Evolutionary conservation across 2,797 vertebrate species (phyloP), one percentile per base, ranked within the genome.

Genomic region (Otus scops): DNA sequence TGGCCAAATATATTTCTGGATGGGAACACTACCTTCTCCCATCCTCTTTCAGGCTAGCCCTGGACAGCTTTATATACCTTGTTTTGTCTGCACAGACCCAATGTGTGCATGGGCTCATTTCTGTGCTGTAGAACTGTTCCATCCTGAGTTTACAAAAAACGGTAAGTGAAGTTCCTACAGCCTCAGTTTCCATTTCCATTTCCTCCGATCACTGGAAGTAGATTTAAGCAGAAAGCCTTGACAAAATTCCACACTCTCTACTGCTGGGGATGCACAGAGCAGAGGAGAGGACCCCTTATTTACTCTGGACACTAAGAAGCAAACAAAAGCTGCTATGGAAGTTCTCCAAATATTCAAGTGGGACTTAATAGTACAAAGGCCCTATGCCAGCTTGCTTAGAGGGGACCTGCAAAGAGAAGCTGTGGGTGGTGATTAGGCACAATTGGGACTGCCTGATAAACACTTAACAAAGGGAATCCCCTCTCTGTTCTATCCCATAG

Each of bases 241-340:
- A 5, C 19, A 23, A 41, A 38, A 15, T 28, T 67, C 17, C 48
- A 23, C 27, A 2, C 54, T 38, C 57, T 53, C 30, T 73, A 48
- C 70, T 43, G 71, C 32, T 24, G 34, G 28, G 61, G 24, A 1
- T 27, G 68, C 5, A 6, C 11, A 36, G 85, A 50, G 56, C 69
- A 48, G 34, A 32, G 43, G 30, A 81, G 51, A 69, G 51, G 43
- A 85, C 36, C 39, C 60, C 60, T 51, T 43, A 1, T 68, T 68
- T 73, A 54, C 23, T 77, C 56, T 21, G 56, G 51, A 51, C 51
- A 50, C 75, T 88, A 64, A 48, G 64, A 41, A 80, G 43, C 39
- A 85, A 89, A 91, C 18, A 76, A 90, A 93, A 93, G 83, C 88
- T 84, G 74, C 74, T 78, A 26, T 39, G 67, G 57, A 71, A 91